phyloP scores from a whole-genome alignment of 2,113 vertebrate species.

The Seriola dumerili region DNA sequence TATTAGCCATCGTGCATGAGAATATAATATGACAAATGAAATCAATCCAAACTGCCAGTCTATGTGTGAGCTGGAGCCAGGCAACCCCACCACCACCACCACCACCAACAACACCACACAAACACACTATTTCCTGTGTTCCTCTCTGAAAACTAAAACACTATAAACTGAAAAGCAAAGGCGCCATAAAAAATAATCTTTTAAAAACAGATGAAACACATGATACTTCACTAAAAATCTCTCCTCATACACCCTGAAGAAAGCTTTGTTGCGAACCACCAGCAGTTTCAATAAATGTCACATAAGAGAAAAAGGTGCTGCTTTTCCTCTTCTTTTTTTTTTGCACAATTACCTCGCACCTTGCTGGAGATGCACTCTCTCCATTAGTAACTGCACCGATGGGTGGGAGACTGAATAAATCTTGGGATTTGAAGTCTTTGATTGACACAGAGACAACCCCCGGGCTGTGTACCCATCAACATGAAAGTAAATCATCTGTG shows the following conservation, averaged over 20 bases:
- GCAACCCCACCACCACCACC: not conserved
- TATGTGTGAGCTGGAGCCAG: not conserved
- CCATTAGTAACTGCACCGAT: constrained; percentile 62
- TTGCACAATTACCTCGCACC: constrained; percentile 68
- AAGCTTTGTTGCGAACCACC: constrained; percentile 63
- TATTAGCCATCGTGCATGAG: not conserved
- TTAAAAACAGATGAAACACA: constrained; percentile 41
- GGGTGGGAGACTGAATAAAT: constrained; percentile 53
- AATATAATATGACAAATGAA: too few relatives aligned
- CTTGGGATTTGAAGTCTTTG: constrained; percentile 55
- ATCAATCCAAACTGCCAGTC: not conserved
- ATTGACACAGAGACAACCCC: constrained; percentile 56
- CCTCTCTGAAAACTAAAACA: constrained; percentile 20
- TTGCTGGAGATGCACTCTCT: constrained; percentile 50
- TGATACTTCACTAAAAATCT: constrained; percentile 52
- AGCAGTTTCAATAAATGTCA: constrained; percentile 67
- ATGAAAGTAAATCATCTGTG: constrained; percentile 37
- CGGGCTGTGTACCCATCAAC: constrained; percentile 46
- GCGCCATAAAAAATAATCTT: constrained; percentile 25
- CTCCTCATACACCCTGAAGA: constrained; percentile 17
- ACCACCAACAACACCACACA: not conserved
- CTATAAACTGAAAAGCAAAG: constrained; percentile 27
- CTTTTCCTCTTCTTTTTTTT: constrained; percentile 46
- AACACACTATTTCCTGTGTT: not conserved
- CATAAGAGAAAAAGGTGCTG: constrained; percentile 50